A percentile compares a stretch with the other conserved stretches of the same genome.
Evolutionary conservation across 2,888 invertebrate genomes (phyloP).

Genomic region (Tachina lurida): DNA sequence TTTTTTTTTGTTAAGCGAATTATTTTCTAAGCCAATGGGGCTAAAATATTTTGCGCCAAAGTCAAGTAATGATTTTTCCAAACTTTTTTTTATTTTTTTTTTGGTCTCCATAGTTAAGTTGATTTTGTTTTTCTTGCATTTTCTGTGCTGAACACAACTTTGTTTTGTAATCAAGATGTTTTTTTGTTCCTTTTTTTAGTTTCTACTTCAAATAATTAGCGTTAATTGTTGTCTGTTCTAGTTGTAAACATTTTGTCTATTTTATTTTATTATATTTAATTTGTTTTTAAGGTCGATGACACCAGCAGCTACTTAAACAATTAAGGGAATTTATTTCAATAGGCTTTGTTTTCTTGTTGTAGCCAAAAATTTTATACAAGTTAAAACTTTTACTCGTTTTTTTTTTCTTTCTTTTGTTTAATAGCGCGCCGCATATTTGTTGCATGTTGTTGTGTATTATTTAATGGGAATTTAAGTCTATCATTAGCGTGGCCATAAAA

Average conservation of each 20-base stretch:
- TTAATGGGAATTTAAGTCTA: slow-evolving; percentile 52
- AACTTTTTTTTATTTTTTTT: too few relatives aligned
- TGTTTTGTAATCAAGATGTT: too few relatives aligned
- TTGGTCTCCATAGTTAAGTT: too few relatives aligned
- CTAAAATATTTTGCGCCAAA: not conserved
- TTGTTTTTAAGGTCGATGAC: slow-evolving; percentile 58
- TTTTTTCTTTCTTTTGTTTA: too few relatives aligned
- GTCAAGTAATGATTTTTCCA: not conserved
- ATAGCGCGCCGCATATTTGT: slow-evolving; percentile 36
- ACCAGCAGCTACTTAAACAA: slow-evolving; percentile 47
- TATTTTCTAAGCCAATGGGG: too few relatives aligned
- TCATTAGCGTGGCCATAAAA: slow-evolving; percentile 60
- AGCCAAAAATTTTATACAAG: not conserved
- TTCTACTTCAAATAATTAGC: too few relatives aligned
- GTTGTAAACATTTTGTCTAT: not conserved
- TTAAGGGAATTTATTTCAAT: slow-evolving; percentile 13
- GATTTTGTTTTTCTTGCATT: too few relatives aligned
- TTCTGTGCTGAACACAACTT: too few relatives aligned
- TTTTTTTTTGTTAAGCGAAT: too few relatives aligned
- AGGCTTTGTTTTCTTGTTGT: not conserved
- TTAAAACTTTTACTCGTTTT: not conserved
- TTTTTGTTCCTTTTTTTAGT: not conserved
- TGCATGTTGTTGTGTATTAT: slow-evolving; percentile 58
- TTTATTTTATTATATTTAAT: slow-evolving; percentile 46
- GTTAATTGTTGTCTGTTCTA: not conserved